A percentile compares a stretch with the other conserved stretches of the same genome.
Conservation (phyloP, 2,888 invertebrate species). For the Scaptomyza caliginosa region DNA sequence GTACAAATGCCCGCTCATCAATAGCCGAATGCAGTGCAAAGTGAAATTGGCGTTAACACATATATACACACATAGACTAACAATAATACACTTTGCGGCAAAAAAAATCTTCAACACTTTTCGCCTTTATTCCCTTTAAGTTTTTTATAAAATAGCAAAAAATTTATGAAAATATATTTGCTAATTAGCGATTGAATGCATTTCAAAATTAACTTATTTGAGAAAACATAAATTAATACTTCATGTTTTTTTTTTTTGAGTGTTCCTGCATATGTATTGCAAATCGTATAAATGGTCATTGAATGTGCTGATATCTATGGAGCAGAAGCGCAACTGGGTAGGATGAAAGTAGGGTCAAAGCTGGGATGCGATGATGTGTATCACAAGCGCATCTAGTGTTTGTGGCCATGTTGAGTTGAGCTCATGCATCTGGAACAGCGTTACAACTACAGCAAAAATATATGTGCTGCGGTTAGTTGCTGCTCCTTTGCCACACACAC, state of each 20-base stretch:
- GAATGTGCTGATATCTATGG: constrained; percentile 32
- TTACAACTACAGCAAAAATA: constrained; percentile 2
- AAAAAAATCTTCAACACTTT: too few relatives aligned
- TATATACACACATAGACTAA: constrained; percentile 11
- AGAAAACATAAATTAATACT: too few relatives aligned
- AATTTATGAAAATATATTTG: too few relatives aligned
- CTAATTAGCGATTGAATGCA: too few relatives aligned
- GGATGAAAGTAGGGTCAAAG: not conserved
- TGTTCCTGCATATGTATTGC: not conserved
- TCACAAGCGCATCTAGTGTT: constrained; percentile 57
- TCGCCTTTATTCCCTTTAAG: too few relatives aligned
- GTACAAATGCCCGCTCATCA: constrained; percentile 69
- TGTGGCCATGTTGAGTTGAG: constrained; percentile 51
- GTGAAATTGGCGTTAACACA: constrained; percentile 57
- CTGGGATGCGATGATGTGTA: constrained; percentile 44
- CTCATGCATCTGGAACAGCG: constrained; percentile 1
- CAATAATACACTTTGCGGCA: too few relatives aligned
- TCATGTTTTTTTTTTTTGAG: too few relatives aligned
- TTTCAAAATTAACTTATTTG: too few relatives aligned
- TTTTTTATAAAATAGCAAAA: too few relatives aligned
- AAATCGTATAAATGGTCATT: constrained; percentile 49
- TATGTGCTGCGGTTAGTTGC: constrained; percentile 21
- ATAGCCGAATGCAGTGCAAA: constrained; percentile 49
- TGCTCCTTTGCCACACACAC: constrained; percentile 3
- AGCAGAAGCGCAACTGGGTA: constrained; percentile 2